Evolutionary conservation across 1,140 invertebrate species (phyloP).

Genomic region (Penaeus vannamei): DNA sequence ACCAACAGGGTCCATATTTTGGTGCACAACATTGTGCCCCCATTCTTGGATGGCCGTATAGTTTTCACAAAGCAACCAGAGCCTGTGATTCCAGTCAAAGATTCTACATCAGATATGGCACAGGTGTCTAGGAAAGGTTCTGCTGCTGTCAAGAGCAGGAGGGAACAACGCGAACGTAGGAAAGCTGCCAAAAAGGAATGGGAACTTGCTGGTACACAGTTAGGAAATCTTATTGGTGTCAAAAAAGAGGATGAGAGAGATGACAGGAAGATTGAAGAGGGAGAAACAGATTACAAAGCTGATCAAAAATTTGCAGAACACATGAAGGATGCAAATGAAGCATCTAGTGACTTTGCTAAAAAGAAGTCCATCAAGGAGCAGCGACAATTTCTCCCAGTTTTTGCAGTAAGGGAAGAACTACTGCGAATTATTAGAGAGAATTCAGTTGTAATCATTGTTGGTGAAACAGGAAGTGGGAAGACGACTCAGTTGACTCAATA

Average conservation of each 20-base stretch:
- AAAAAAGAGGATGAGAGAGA: conserved; percentile 83
- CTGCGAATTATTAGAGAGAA: conserved; percentile 96
- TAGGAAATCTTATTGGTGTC: conserved; percentile 98
- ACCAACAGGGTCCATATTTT: conserved; percentile 94
- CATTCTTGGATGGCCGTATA: conserved; percentile 98
- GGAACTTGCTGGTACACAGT: conserved; percentile 96
- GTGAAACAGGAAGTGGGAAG: conserved; percentile 99
- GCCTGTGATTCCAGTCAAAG: conserved; percentile 93
- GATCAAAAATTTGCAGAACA: conserved; percentile 98
- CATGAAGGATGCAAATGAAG: conserved; percentile 81
- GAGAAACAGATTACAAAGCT: conserved; percentile 83
- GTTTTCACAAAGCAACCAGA: conserved; percentile 99
- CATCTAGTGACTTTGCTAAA: conserved; percentile 90
- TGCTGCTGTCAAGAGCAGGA: conserved; percentile 86
- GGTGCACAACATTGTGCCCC: conserved; percentile 98
- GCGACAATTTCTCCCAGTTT: conserved; percentile 93
- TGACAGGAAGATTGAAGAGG: conserved; percentile 75
- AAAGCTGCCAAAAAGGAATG: conserved; percentile 99
- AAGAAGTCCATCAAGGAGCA: conserved; percentile 91
- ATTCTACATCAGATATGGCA: conserved; percentile 98
- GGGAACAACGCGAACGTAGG: conserved; percentile 96
- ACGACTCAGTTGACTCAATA: conserved; percentile 99
- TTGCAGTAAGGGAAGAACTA: conserved; percentile 94
- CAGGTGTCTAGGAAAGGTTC: conserved; percentile 96
- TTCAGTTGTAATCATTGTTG: conserved; percentile 95